phyloP scores from a whole-genome alignment of 1,140 invertebrate species.

The Musca vetustissima region DNA sequence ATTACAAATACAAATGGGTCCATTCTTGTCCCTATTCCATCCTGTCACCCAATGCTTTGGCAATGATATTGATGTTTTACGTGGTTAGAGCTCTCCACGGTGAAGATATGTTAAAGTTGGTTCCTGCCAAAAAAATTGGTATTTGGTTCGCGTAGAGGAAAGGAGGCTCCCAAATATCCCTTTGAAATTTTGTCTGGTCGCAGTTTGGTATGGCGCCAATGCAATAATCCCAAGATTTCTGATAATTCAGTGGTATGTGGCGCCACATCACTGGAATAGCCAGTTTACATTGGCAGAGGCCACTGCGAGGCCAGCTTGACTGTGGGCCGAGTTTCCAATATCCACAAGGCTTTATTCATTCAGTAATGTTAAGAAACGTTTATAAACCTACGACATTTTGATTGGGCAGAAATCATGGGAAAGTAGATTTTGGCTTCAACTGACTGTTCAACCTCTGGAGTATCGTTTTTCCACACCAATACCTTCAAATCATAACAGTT shows the following conservation, averaged over 20 bases:
- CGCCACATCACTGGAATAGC: constrained; percentile 63
- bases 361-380: constrained; percentile 55
- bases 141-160: constrained; percentile 57
- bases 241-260: constrained; percentile 60
- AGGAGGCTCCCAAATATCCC: constrained; percentile 57
- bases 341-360: constrained; percentile 65
- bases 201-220: constrained; percentile 58
- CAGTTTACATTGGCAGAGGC: constrained; percentile 66
- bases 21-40: too few species aligned
- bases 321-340: constrained; percentile 63
- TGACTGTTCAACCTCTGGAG: too few species aligned
- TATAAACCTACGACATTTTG: too few species aligned
- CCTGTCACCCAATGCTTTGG: too few species aligned
- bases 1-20: too few species aligned
- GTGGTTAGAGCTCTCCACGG: too few species aligned
- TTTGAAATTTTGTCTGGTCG: constrained; percentile 57
- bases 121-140: constrained; percentile 54
- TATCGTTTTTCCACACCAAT: too few species aligned
- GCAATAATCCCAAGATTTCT: constrained; percentile 49
- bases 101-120: constrained; percentile 52
- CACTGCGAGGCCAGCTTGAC: constrained; percentile 62
- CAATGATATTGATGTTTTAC: too few species aligned
- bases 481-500: too few species aligned
- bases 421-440: too few species aligned
- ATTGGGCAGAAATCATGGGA: too few species aligned